phyloP scores from a whole-genome alignment of 2,113 vertebrate genomes.

The Mola mola region DNA sequence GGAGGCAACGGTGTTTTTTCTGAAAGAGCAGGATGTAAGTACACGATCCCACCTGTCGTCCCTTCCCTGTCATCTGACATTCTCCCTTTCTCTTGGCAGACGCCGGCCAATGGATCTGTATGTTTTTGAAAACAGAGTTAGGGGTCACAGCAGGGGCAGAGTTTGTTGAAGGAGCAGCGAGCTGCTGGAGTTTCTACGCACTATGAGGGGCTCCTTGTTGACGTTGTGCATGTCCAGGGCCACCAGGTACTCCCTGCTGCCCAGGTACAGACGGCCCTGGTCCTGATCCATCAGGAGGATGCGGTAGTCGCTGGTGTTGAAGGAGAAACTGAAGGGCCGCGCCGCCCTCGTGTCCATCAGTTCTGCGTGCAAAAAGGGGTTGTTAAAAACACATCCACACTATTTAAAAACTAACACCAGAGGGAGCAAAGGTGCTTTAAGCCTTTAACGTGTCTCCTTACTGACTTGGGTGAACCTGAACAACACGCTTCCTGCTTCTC shows the following conservation, averaged over 20 bases:
- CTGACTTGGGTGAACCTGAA: constrained; percentile 46
- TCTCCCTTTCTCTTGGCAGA: constrained; percentile 84
- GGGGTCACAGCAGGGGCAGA: constrained; percentile 25
- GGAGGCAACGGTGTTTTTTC: constrained; percentile 23
- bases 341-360: constrained; percentile 84
- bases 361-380: constrained; percentile 65
- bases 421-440: constrained; percentile 32
- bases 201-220: constrained; percentile 88
- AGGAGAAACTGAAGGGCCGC: constrained; percentile 85
- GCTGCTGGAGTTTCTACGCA: constrained; percentile 60
- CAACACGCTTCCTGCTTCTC: constrained; percentile 36
- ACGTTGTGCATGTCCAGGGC: constrained; percentile 88
- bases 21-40: constrained; percentile 50
- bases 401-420: constrained; percentile 21
- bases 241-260: constrained; percentile 86
- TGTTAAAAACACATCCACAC: background rate
- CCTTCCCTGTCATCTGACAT: constrained; percentile 87
- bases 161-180: no score
- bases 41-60: constrained; percentile 78
- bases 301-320: constrained; percentile 87
- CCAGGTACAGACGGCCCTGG: constrained; percentile 87
- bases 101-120: constrained; percentile 88
- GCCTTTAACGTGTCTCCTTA: constrained; percentile 53
- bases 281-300: constrained; percentile 88
- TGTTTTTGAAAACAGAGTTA: constrained; percentile 13